These are phyloP conservation scores for Aphidius gifuensis DNA, from an alignment of 1,140 invertebrate genomes.

Conservation along the genomic window DNA sequence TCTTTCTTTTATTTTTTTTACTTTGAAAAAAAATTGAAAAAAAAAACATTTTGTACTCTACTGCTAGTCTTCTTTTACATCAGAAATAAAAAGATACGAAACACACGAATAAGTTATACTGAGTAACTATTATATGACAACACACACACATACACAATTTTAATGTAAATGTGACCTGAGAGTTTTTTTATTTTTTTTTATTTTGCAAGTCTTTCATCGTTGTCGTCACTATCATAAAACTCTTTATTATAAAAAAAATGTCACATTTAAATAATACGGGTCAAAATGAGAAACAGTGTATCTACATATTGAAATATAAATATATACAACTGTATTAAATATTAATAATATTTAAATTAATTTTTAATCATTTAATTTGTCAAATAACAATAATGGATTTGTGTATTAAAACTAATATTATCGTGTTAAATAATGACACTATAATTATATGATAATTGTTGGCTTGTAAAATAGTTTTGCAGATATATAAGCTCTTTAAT, in stretches of 20 bases:
- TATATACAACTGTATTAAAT: too few species aligned
- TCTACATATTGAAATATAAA: too few species aligned
- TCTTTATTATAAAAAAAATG: background rate
- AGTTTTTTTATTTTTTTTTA: conserved; percentile 1
- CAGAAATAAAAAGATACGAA: conserved; percentile 42
- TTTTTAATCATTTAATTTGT: too few species aligned
- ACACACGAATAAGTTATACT: conserved; percentile 51
- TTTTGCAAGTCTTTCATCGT: background rate
- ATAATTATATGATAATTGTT: too few species aligned
- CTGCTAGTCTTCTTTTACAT: conserved; percentile 20
- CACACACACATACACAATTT: conserved; percentile 2
- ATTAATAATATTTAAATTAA: too few species aligned
- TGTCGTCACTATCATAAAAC: background rate
- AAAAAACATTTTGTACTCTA: background rate
- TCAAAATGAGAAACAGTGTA: too few species aligned
- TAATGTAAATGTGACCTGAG: conserved; percentile 16
- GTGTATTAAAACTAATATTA: too few species aligned
- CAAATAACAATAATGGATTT: too few species aligned
- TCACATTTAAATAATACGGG: background rate
- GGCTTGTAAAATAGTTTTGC: too few species aligned
- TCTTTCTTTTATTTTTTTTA: conserved; percentile 28
- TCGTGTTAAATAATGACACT: too few species aligned
- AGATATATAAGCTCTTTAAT: too few species aligned
- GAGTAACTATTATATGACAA: conserved; percentile 30
- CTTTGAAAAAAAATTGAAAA: background rate